A percentile compares a stretch with the other conserved stretches of the same genome.
phyloP scores from a whole-genome alignment of 1,140 invertebrate species.

The Hestina assimilis region DNA sequence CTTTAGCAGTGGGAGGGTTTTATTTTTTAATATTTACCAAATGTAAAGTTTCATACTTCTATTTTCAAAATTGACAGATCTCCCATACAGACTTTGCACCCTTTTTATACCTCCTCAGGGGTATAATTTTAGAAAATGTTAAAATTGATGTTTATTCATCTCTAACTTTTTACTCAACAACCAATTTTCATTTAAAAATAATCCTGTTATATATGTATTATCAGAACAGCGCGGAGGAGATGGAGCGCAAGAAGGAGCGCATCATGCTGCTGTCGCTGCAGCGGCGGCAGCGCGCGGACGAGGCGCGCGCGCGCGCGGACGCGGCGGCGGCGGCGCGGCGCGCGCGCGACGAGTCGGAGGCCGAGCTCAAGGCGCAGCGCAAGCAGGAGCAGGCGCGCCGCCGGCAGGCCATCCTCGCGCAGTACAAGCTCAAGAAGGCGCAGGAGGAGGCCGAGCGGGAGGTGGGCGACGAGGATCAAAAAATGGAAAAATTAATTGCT shows the following conservation, averaged over 20 bases:
- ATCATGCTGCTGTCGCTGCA: conserved; percentile 92
- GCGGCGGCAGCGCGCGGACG: conserved; percentile 92
- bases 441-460: conserved; percentile 94
- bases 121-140: too few species aligned
- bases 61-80: too few species aligned
- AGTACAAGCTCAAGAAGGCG: conserved; percentile 96
- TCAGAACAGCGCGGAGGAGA: conserved; percentile 90
- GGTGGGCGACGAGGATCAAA: conserved; percentile 71
- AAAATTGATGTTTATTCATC: too few species aligned
- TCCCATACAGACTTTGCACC: too few species aligned
- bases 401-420: conserved; percentile 92
- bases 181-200: not conserved
- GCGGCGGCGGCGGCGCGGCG: conserved; percentile 88
- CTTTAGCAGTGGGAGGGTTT: too few species aligned
- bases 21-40: too few species aligned
- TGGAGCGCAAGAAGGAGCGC: conserved; percentile 93
- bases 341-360: conserved; percentile 89
- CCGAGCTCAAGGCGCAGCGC: conserved; percentile 90
- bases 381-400: conserved; percentile 94
- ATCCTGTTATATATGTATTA: conserved; percentile 1
- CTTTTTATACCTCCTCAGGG: too few species aligned
- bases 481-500: too few species aligned
- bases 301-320: conserved; percentile 90
- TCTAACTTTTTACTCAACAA: too few species aligned
- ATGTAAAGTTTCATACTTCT: too few species aligned